Percentiles rank a stretch among this genome's conserved stretches.
Evolutionary conservation across 2,797 vertebrate genomes (phyloP).

Genomic region (Myotis findleyi): DNA sequence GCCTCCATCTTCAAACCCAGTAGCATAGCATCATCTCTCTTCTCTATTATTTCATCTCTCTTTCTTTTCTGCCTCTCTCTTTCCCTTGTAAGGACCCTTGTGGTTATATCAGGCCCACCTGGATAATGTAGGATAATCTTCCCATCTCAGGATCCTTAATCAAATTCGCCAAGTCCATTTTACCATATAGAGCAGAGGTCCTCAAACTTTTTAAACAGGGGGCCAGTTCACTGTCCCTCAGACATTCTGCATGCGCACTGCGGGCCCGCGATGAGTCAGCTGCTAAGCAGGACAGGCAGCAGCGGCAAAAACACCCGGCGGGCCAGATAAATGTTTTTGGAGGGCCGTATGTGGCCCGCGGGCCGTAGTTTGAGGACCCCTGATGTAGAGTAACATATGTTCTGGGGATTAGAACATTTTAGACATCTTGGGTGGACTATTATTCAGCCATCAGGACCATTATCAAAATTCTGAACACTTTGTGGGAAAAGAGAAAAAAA

Average conservation of each 20-base stretch:
- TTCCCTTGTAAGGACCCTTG: not conserved
- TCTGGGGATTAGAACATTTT: not conserved
- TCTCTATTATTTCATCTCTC: not conserved
- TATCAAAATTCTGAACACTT: conserved; percentile 28
- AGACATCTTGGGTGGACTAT: not conserved
- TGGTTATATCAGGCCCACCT: not conserved
- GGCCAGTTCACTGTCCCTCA: too few species aligned
- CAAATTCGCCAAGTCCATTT: not conserved
- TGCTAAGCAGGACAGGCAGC: too few species aligned
- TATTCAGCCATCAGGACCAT: not conserved
- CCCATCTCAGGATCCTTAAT: not conserved
- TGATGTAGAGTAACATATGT: not conserved
- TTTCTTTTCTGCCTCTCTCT: not conserved
- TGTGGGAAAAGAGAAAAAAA: not conserved
- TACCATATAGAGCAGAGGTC: too few species aligned
- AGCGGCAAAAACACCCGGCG: too few species aligned
- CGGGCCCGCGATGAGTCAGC: too few species aligned
- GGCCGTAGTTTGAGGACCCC: too few species aligned
- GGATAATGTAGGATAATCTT: not conserved
- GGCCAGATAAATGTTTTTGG: too few species aligned
- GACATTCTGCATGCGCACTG: too few species aligned
- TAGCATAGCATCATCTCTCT: not conserved
- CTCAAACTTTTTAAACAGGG: too few species aligned
- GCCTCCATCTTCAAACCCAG: not conserved
- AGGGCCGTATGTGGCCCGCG: too few species aligned